Percentiles rank a stretch among this genome's conserved stretches.
Evolutionary conservation across 2,888 invertebrate species (phyloP).

Genomic region (Norana najaformis): DNA sequence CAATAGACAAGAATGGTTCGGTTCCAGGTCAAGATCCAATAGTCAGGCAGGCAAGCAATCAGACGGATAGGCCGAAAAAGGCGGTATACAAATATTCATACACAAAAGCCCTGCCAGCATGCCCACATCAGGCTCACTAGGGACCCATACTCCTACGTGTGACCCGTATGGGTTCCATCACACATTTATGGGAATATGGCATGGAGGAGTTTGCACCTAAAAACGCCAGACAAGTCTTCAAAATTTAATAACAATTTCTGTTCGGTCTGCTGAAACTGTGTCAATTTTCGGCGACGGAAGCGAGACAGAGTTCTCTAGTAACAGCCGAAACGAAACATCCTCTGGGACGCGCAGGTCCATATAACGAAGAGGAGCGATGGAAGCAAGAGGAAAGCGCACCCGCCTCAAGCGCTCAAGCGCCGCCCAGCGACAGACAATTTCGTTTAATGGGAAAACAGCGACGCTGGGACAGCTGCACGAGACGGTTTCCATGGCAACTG

Average conservation of each 20-base stretch:
- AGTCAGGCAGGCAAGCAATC: too few species aligned
- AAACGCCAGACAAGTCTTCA: background rate
- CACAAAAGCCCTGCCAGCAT: too few species aligned
- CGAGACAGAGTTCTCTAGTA: background rate
- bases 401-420: background rate
- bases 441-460: constrained; percentile 4
- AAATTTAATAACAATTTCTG: background rate
- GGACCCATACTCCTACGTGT: too few species aligned
- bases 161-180: too few species aligned
- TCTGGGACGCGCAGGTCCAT: background rate
- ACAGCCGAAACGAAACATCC: too few species aligned
- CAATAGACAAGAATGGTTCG: too few species aligned
- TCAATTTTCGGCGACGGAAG: background rate
- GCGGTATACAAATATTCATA: background rate
- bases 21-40: too few species aligned
- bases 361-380: too few species aligned
- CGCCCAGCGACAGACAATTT: background rate
- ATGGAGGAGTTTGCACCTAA: too few species aligned
- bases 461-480: background rate
- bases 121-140: too few species aligned
- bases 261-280: background rate
- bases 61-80: background rate
- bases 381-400: background rate
- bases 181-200: too few species aligned
- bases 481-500: background rate